Evolutionary conservation across 2,797 vertebrate species (phyloP).

Genomic region (Epinephelus awoara): DNA sequence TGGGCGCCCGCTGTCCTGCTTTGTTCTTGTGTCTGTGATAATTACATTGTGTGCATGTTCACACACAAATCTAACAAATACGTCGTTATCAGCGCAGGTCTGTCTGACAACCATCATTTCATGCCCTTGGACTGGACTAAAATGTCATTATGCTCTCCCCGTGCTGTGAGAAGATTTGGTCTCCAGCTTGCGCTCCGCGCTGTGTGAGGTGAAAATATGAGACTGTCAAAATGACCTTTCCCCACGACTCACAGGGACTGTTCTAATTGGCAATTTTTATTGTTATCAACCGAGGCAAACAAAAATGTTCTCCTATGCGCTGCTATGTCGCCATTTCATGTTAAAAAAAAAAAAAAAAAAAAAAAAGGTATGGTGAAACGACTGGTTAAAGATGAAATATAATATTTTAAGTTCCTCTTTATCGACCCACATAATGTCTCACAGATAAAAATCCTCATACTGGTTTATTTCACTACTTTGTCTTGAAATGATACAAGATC

Average conservation of each 20-base stretch:
- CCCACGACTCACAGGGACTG: slow-evolving; percentile 62
- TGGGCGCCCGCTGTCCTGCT: slow-evolving; percentile 20
- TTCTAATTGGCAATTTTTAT: slow-evolving; percentile 80
- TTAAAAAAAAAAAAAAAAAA: slow-evolving; percentile 20
- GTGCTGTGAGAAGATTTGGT: slow-evolving; percentile 52
- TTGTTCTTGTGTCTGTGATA: slow-evolving; percentile 7
- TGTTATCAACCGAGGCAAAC: slow-evolving; percentile 68
- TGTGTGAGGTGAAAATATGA: slow-evolving; percentile 74
- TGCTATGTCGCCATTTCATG: slow-evolving; percentile 36
- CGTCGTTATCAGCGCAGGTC: slow-evolving; percentile 50
- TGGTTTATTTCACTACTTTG: slow-evolving; percentile 68
- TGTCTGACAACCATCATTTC: slow-evolving; percentile 61
- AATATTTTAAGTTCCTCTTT: slow-evolving; percentile 59
- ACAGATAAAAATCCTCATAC: slow-evolving; percentile 68
- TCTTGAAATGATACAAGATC: slow-evolving; percentile 73
- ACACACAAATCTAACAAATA: slow-evolving; percentile 53
- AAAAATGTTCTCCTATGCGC: slow-evolving; percentile 50
- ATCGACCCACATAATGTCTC: slow-evolving; percentile 70
- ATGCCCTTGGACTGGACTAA: slow-evolving; percentile 52
- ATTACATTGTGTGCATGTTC: slow-evolving; percentile 32
- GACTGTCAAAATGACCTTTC: slow-evolving; percentile 80
- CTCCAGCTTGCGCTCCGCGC: slow-evolving; percentile 51
- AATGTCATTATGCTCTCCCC: slow-evolving; percentile 61
- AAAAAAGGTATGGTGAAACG: slow-evolving; percentile 24
- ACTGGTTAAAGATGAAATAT: slow-evolving; percentile 75